phyloP scores from a whole-genome alignment of 2,888 invertebrate genomes.

The Hypselothyrea guttata region DNA sequence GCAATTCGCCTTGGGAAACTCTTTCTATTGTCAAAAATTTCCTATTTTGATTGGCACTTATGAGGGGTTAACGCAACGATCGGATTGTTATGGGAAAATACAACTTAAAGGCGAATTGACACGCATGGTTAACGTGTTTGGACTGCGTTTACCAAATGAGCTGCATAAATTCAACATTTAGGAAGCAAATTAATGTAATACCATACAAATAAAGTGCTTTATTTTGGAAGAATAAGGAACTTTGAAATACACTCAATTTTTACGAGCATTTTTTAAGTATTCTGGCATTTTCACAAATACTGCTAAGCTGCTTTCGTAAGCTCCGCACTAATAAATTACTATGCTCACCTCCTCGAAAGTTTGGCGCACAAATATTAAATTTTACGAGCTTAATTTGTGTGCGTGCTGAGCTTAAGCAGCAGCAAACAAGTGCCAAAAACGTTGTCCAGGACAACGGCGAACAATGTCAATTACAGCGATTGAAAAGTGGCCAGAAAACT shows the following conservation, averaged over 20 bases:
- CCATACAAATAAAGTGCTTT: neutral
- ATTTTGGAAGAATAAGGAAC: conserved; percentile 14
- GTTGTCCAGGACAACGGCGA: conserved; percentile 54
- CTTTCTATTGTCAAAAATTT: conserved; percentile 61
- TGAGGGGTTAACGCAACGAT: conserved; percentile 41
- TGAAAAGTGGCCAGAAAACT: conserved; percentile 73
- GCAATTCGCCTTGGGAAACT: conserved; percentile 75
- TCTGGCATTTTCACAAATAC: conserved; percentile 55
- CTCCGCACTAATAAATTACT: conserved; percentile 65
- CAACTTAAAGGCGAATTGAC: conserved; percentile 10
- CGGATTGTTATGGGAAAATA: conserved; percentile 59
- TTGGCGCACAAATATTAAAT: conserved; percentile 67
- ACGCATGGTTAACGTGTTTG: conserved; percentile 31
- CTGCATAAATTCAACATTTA: too few relatives aligned
- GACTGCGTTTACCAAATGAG: neutral
- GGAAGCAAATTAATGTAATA: conserved; percentile 7
- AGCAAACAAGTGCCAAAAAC: neutral
- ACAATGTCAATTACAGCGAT: conserved; percentile 76
- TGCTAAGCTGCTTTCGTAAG: too few relatives aligned
- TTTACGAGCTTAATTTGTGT: conserved; percentile 77
- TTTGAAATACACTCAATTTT: conserved; percentile 59
- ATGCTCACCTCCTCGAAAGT: conserved; percentile 46
- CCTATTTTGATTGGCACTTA: conserved; percentile 74
- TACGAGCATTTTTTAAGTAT: conserved; percentile 29
- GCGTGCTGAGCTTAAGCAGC: conserved; percentile 61